Percentiles rank a stretch among this genome's conserved stretches.
These are phyloP conservation scores for Myiotriccus ornatus DNA, from an alignment of 2,797 vertebrate genomes.

Conservation along the genomic window DNA sequence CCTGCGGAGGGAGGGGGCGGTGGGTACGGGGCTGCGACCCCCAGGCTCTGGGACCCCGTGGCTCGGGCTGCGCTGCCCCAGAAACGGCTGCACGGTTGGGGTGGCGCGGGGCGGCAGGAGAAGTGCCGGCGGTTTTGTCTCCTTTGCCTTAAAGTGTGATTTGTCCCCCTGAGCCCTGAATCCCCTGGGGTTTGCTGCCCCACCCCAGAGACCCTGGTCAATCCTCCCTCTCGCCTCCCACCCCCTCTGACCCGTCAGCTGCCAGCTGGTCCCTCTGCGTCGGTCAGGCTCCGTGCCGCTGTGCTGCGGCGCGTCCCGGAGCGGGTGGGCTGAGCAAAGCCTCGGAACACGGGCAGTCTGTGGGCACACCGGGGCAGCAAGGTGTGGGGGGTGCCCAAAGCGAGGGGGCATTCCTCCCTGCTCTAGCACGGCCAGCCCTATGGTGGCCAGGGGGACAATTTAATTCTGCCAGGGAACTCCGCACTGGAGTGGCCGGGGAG, in stretches of 20 bases:
- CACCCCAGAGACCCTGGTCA: background rate
- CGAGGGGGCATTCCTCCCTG: accelerated
- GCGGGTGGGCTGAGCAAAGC: background rate
- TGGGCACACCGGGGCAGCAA: background rate
- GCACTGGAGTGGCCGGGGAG: background rate
- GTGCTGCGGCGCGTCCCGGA: background rate
- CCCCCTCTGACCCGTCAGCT: background rate
- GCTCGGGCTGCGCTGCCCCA: background rate
- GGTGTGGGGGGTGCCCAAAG: too few relatives aligned
- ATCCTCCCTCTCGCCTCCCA: background rate
- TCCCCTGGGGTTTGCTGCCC: background rate
- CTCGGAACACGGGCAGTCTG: background rate
- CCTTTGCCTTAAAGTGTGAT: background rate
- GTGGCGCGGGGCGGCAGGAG: background rate
- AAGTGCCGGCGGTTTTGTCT: background rate
- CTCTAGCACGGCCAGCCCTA: background rate
- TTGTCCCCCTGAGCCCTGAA: background rate
- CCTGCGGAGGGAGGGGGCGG: background rate
- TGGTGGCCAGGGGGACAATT: background rate
- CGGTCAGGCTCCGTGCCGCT: background rate
- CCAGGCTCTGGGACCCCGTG: background rate
- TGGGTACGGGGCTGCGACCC: background rate
- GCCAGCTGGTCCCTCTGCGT: too few relatives aligned
- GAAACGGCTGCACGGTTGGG: background rate
- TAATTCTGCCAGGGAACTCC: background rate